Percentiles rank a stretch among this genome's conserved stretches.
phyloP scores from a whole-genome alignment of 1,140 invertebrate genomes.

The Pinna nobilis region DNA sequence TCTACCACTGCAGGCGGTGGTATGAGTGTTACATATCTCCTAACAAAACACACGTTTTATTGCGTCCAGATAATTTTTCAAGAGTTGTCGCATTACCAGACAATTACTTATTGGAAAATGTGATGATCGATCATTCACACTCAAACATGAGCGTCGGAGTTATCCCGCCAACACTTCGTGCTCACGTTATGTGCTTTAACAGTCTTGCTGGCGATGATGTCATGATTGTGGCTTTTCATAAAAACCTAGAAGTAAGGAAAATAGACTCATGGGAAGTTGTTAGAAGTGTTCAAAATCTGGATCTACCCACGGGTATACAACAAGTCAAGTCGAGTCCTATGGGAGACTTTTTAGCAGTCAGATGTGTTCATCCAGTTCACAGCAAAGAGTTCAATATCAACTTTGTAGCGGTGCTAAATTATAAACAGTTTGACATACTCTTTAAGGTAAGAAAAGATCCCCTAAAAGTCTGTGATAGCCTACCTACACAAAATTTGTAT shows the following conservation, averaged over 20 bases:
- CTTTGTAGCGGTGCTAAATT: constrained; percentile 51
- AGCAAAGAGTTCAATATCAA: constrained; percentile 56
- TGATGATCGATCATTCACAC: constrained; percentile 29
- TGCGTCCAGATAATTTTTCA: constrained; percentile 59
- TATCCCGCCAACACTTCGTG: constrained; percentile 43
- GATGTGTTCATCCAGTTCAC: constrained; percentile 57
- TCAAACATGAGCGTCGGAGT: constrained; percentile 27
- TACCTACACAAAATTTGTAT: too few species aligned
- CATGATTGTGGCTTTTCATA: constrained; percentile 36
- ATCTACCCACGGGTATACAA: constrained; percentile 51
- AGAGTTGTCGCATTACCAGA: constrained; percentile 53
- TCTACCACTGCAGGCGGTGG: constrained; percentile 55
- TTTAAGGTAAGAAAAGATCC: constrained; percentile 35
- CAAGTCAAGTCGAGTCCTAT: constrained; percentile 57
- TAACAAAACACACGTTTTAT: constrained; percentile 46
- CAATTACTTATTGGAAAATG: constrained; percentile 55
- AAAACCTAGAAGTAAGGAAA: constrained; percentile 46
- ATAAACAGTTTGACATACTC: constrained; percentile 45
- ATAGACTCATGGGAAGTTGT: constrained; percentile 43
- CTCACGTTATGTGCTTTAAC: constrained; percentile 52
- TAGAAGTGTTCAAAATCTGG: constrained; percentile 40
- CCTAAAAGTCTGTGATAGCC: too few species aligned
- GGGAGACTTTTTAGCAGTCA: constrained; percentile 55
- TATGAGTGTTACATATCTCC: constrained; percentile 65
- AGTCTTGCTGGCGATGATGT: constrained; percentile 46